Conservation (phyloP, 2,888 invertebrate species). For the Drosophila rubida region DNA sequence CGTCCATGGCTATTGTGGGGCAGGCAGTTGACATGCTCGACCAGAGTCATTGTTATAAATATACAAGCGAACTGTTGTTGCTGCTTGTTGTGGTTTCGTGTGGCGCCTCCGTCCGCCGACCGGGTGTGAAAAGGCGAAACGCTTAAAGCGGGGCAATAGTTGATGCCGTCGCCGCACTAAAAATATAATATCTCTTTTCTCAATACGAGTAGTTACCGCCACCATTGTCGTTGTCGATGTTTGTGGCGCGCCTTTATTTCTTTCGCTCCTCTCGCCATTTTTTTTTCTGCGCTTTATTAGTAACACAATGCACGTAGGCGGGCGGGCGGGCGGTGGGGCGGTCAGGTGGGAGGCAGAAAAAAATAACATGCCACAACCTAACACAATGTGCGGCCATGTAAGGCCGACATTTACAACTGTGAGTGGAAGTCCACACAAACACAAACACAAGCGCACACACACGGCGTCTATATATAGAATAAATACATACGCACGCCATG, state of each 20-base stretch:
- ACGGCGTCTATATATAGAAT: neutral
- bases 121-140: conserved; percentile 69
- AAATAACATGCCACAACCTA: conserved; percentile 57
- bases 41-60: conserved; percentile 58
- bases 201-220: conserved; percentile 50
- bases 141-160: conserved; percentile 61
- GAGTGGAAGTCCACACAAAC: conserved; percentile 11
- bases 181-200: conserved; percentile 60
- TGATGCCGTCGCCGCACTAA: conserved; percentile 27
- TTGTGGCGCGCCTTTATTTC: conserved; percentile 44
- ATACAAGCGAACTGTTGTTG: conserved; percentile 18
- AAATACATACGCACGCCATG: conserved; percentile 2
- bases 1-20: conserved; percentile 38
- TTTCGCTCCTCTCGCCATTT: no score
- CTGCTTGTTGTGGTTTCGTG: conserved; percentile 22
- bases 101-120: conserved; percentile 42
- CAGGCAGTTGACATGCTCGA: conserved; percentile 58
- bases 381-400: conserved; percentile 37
- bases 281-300: conserved; percentile 63
- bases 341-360: conserved; percentile 26
- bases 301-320: conserved; percentile 73
- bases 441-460: no score
- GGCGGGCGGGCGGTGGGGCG: neutral
- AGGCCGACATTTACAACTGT: conserved; percentile 13
- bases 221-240: conserved; percentile 32